Conservation (phyloP, 2,797 vertebrate genomes). For the Microctenopoma stevenorrisi region DNA sequence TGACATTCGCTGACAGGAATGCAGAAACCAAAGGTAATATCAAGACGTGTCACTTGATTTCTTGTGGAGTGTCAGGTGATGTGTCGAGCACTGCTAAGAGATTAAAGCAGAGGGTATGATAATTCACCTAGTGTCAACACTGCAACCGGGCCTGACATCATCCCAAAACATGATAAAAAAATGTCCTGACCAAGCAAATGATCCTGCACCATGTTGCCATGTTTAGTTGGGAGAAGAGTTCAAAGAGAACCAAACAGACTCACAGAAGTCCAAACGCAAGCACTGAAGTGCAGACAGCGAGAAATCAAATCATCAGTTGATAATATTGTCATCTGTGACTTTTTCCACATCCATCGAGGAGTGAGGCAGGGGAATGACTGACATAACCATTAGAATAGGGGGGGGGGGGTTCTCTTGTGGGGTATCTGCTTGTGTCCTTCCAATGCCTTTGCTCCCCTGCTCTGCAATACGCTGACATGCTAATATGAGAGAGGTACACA, state of each 20-base stretch:
- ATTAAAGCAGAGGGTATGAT: slow-evolving; percentile 53
- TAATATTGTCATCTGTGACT: slow-evolving; percentile 56
- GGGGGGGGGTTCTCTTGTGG: slow-evolving; percentile 3
- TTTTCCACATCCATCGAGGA: slow-evolving; percentile 38
- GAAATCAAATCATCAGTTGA: slow-evolving; percentile 57
- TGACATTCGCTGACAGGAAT: slow-evolving; percentile 53
- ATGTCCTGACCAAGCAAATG: slow-evolving; percentile 41
- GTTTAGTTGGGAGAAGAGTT: slow-evolving; percentile 50
- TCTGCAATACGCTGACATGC: slow-evolving; percentile 39
- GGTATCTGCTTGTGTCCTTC: slow-evolving; percentile 57
- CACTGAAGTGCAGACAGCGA: slow-evolving; percentile 23
- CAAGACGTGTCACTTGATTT: slow-evolving; percentile 59
- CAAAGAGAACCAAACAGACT: slow-evolving; percentile 46
- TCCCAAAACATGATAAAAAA: slow-evolving; percentile 22
- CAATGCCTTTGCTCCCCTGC: slow-evolving; percentile 19
- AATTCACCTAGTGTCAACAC: slow-evolving; percentile 58
- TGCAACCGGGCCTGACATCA: slow-evolving; percentile 40
- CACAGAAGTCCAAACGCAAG: slow-evolving; percentile 41
- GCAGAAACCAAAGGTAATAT: slow-evolving; percentile 58
- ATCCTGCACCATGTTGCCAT: slow-evolving; percentile 25
- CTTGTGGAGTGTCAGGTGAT: slow-evolving; percentile 58
- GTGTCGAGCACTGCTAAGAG: slow-evolving; percentile 40
- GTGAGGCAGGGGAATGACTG: slow-evolving; percentile 6
- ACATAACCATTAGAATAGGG: slow-evolving; percentile 16
- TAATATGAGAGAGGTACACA: slow-evolving; percentile 45